Conservation (phyloP, 2,888 invertebrate genomes). For the Mesorhabditis belari region DNA sequence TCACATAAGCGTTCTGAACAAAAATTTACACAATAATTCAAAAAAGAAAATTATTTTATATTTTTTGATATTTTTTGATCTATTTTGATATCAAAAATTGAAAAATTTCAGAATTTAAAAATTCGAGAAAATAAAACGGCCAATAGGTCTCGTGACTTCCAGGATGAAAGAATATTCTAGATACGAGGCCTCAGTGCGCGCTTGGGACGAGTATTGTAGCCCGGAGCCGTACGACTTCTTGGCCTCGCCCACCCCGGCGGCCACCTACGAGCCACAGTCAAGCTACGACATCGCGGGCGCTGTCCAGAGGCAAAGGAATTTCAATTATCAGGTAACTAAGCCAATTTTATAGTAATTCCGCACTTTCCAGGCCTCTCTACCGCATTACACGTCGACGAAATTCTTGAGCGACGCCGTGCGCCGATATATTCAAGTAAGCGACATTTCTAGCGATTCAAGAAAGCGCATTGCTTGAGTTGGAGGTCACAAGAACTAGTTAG, state of each 20-base stretch:
- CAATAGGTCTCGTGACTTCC: too few relatives aligned
- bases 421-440: constrained; percentile 30
- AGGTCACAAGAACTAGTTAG: too few relatives aligned
- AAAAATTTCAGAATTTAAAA: background rate
- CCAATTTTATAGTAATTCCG: too few relatives aligned
- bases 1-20: too few relatives aligned
- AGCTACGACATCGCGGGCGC: constrained; percentile 55
- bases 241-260: constrained; percentile 32
- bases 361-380: constrained; percentile 55
- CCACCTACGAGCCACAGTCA: constrained; percentile 36
- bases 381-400: constrained; percentile 56
- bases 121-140: too few relatives aligned
- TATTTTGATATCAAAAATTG: too few relatives aligned
- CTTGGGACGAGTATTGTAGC: constrained; percentile 30
- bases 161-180: constrained; percentile 8
- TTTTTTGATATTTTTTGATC: too few relatives aligned
- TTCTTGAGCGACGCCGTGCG: constrained; percentile 55
- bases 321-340: constrained; percentile 56
- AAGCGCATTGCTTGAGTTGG: too few relatives aligned
- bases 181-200: constrained; percentile 32
- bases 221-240: constrained; percentile 53
- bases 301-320: constrained; percentile 55
- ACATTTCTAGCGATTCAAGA: too few relatives aligned
- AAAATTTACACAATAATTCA: too few relatives aligned
- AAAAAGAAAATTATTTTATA: too few relatives aligned